Conservation (phyloP, 2,888 invertebrate species). For the Tipula vernalis region DNA sequence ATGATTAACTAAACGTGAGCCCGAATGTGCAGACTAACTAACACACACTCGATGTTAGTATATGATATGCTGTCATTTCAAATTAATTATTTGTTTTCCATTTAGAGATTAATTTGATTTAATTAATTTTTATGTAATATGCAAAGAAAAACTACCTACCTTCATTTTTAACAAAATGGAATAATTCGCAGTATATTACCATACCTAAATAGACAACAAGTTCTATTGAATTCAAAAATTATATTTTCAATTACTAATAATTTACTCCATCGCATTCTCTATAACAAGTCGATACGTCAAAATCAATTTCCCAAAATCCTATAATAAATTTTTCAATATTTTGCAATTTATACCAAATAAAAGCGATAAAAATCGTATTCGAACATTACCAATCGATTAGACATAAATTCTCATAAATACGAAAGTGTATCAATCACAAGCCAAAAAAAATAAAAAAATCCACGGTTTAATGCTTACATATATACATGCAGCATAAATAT, state of each 20-base stretch:
- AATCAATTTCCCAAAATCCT: not conserved
- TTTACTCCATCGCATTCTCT: not conserved
- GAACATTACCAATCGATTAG: not conserved
- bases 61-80: too few relatives aligned
- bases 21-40: too few relatives aligned
- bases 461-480: not conserved
- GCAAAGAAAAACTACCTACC: too few relatives aligned
- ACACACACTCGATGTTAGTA: too few relatives aligned
- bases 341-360: not conserved
- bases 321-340: not conserved
- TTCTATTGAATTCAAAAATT: not conserved
- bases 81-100: too few relatives aligned
- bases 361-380: not conserved
- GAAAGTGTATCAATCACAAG: not conserved
- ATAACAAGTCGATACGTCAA: not conserved
- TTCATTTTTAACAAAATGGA: too few relatives aligned
- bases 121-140: too few relatives aligned
- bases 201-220: too few relatives aligned
- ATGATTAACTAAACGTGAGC: too few relatives aligned
- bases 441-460: not conserved
- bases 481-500: not conserved
- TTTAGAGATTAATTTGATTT: too few relatives aligned
- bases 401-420: not conserved
- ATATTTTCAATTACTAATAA: not conserved
- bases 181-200: too few relatives aligned